These are phyloP conservation scores for Hemicordylus capensis DNA, from an alignment of 2,113 vertebrate species.

Conservation along the genomic window DNA sequence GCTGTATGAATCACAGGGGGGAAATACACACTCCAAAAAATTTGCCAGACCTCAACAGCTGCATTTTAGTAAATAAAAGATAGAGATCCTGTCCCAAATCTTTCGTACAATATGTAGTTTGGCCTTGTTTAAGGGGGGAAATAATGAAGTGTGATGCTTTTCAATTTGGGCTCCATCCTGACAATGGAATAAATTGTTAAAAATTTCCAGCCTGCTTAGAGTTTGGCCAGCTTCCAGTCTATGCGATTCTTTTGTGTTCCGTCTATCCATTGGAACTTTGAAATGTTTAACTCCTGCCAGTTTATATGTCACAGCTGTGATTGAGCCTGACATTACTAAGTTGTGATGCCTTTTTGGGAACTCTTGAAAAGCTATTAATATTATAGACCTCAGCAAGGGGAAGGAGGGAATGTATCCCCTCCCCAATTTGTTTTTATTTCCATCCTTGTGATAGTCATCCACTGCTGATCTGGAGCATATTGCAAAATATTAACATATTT, in stretches of 20 bases:
- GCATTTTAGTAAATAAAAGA: not conserved
- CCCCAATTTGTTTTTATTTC: constrained; percentile 19
- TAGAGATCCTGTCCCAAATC: not conserved
- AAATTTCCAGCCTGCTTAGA: constrained; percentile 1
- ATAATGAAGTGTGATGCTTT: constrained; percentile 10
- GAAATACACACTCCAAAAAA: too few relatives aligned
- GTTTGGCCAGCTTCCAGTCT: constrained; percentile 28
- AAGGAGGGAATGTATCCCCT: too few relatives aligned
- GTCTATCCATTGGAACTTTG: constrained; percentile 25
- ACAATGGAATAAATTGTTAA: not conserved
- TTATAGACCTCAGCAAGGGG: constrained; percentile 40
- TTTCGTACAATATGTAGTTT: not conserved
- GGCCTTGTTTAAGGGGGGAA: not conserved
- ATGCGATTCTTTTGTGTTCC: constrained; percentile 15
- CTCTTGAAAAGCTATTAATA: constrained; percentile 21
- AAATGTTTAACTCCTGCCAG: constrained; percentile 34
- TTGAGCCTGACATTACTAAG: constrained; percentile 47
- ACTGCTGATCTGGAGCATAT: constrained; percentile 4
- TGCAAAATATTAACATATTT: not conserved
- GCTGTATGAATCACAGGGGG: too few relatives aligned
- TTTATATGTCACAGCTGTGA: constrained; percentile 13
- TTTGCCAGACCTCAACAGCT: not conserved
- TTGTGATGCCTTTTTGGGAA: constrained; percentile 17
- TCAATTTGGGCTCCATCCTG: not conserved
- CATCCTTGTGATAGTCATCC: constrained; percentile 12